Conservation (phyloP, 2,797 vertebrate genomes). For the Pampus argenteus region DNA sequence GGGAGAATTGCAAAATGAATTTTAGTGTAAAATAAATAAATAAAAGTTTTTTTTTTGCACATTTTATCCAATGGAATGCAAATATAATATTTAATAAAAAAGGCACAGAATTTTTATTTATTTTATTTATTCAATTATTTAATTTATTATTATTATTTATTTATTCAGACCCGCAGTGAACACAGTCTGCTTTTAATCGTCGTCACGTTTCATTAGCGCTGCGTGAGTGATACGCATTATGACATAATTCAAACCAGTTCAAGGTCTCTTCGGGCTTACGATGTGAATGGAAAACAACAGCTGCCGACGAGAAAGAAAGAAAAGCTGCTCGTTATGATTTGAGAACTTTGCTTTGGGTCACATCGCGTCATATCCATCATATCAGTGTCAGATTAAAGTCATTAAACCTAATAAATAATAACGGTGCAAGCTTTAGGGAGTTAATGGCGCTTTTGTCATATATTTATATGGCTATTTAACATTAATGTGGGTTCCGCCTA, state of each 20-base stretch:
- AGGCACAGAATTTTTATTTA: too few species aligned
- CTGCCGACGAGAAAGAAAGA: neutral
- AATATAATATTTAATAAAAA: too few species aligned
- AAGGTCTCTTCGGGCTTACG: neutral
- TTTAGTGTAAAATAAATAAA: too few species aligned
- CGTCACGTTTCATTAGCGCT: neutral
- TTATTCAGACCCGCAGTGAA: neutral
- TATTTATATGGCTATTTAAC: neutral
- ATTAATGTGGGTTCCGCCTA: neutral
- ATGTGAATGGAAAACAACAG: neutral
- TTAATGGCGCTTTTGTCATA: neutral
- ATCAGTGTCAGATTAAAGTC: neutral
- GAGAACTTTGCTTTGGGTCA: too few species aligned
- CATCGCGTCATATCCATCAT: neutral
- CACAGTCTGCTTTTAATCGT: neutral
- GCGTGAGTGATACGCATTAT: neutral
- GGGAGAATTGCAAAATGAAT: too few species aligned
- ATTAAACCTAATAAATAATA: conserved; percentile 1
- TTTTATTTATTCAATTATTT: too few species aligned
- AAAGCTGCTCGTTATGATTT: neutral
- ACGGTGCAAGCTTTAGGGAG: neutral
- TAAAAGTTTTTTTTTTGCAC: too few species aligned
- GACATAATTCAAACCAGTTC: neutral
- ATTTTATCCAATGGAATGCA: too few species aligned
- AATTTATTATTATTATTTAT: too few species aligned